A percentile compares a stretch with the other conserved stretches of the same genome.
These are phyloP conservation scores for Hesperia comma DNA, from an alignment of 2,888 invertebrate genomes.

Conservation along the genomic window DNA sequence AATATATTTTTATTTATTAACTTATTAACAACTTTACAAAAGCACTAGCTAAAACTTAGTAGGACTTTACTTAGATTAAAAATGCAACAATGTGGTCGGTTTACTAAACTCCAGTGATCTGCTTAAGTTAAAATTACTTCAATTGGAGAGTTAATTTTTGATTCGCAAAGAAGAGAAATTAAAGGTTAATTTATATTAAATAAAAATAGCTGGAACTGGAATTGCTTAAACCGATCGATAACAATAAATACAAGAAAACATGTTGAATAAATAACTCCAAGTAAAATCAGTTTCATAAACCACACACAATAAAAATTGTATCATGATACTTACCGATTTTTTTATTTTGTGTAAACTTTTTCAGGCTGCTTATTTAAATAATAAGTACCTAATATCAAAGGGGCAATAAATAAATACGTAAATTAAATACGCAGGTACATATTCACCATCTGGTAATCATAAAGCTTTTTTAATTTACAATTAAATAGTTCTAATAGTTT, in stretches of 20 bases:
- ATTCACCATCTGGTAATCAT: too few relatives aligned
- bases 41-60: slow-evolving; percentile 61
- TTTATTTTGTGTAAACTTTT: too few relatives aligned
- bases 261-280: slow-evolving; percentile 15
- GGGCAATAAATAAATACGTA: too few relatives aligned
- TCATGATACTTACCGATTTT: too few relatives aligned
- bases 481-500: too few relatives aligned
- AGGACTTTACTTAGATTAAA: slow-evolving; percentile 57
- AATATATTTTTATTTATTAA: slow-evolving; percentile 42
- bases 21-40: slow-evolving; percentile 48
- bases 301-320: slow-evolving; percentile 10
- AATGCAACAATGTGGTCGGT: slow-evolving; percentile 41
- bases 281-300: neutral
- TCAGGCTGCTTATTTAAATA: too few relatives aligned
- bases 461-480: too few relatives aligned
- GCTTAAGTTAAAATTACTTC: neutral
- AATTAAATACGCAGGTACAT: too few relatives aligned
- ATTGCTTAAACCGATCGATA: slow-evolving; percentile 22
- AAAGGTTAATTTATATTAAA: too few relatives aligned
- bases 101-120: slow-evolving; percentile 23
- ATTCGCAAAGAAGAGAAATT: too few relatives aligned
- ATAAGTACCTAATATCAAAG: too few relatives aligned
- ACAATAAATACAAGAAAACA: slow-evolving; percentile 12
- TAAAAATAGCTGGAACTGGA: slow-evolving; percentile 6
- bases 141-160: too few relatives aligned